phyloP scores from a whole-genome alignment of 1,140 invertebrate species.

The Ectropis grisescens region DNA sequence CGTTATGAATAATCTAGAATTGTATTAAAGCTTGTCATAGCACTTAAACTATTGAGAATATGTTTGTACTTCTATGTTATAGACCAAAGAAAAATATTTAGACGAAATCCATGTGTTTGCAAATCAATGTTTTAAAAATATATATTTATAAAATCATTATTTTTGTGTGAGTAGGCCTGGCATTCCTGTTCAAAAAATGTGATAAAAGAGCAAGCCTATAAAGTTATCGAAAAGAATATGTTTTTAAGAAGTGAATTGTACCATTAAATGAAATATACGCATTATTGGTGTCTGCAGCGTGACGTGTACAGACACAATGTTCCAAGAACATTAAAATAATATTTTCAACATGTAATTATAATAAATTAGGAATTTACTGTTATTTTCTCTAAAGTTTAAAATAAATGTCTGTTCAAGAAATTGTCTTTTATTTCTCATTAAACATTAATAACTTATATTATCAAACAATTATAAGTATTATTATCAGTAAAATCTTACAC shows the following conservation, averaged over 20 bases:
- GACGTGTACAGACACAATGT: background rate
- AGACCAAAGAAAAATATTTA: too few species aligned
- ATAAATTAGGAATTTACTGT: slow-evolving; percentile 36
- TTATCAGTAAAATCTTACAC: too few species aligned
- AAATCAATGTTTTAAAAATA: too few species aligned
- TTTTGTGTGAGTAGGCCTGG: too few species aligned
- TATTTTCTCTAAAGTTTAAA: slow-evolving; percentile 61
- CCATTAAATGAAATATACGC: background rate
- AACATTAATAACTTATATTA: background rate
- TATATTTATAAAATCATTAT: too few species aligned
- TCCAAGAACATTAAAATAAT: background rate
- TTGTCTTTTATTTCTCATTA: slow-evolving; percentile 30
- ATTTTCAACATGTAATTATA: background rate
- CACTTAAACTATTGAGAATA: too few species aligned
- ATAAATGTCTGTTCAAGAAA: slow-evolving; percentile 63
- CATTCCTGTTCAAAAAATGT: background rate
- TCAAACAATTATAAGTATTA: too few species aligned
- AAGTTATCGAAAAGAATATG: background rate
- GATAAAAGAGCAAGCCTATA: background rate
- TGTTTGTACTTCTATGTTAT: too few species aligned
- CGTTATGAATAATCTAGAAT: too few species aligned
- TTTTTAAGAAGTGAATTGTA: background rate
- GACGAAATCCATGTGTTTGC: too few species aligned
- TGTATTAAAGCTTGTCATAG: too few species aligned
- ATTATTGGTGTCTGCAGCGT: too few species aligned